Conservation (phyloP, 1,140 invertebrate genomes). For the Pogonomyrmex californicus region DNA sequence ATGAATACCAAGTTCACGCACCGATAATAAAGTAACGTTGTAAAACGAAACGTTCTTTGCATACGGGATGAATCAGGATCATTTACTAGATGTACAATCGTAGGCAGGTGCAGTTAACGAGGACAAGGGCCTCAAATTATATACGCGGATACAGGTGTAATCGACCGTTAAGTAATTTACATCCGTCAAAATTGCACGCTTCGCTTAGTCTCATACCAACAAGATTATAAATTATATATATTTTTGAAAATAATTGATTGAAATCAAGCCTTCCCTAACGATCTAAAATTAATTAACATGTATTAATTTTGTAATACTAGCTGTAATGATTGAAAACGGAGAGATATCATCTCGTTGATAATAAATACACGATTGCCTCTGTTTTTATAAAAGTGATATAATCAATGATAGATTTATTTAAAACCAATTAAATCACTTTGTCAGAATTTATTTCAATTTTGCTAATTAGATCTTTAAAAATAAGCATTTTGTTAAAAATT, state of each 20-base stretch:
- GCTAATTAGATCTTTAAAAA: not conserved
- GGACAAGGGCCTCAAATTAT: constrained; percentile 69
- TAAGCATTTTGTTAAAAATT: not conserved
- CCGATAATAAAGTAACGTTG: constrained; percentile 49
- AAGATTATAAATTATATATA: not conserved
- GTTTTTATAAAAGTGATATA: not conserved
- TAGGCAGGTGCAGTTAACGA: constrained; percentile 72
- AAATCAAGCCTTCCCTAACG: not conserved
- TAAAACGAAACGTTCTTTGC: constrained; percentile 54
- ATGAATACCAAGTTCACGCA: constrained; percentile 50
- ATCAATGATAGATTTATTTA: not conserved
- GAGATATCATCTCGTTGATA: not conserved
- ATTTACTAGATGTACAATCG: constrained; percentile 66
- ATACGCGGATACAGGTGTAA: constrained; percentile 65
- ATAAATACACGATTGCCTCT: not conserved
- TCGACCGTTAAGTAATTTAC: constrained; percentile 71
- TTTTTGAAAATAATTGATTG: not conserved
- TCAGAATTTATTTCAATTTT: not conserved
- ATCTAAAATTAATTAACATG: not conserved
- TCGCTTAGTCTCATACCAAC: constrained; percentile 19
- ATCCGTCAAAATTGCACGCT: constrained; percentile 61
- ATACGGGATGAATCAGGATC: constrained; percentile 65
- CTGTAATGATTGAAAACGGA: not conserved
- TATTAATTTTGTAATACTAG: not conserved
- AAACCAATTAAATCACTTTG: not conserved